Base-by-base conservation (phyloP, 2,113 vertebrate genomes). In the Esox niger region DNA sequence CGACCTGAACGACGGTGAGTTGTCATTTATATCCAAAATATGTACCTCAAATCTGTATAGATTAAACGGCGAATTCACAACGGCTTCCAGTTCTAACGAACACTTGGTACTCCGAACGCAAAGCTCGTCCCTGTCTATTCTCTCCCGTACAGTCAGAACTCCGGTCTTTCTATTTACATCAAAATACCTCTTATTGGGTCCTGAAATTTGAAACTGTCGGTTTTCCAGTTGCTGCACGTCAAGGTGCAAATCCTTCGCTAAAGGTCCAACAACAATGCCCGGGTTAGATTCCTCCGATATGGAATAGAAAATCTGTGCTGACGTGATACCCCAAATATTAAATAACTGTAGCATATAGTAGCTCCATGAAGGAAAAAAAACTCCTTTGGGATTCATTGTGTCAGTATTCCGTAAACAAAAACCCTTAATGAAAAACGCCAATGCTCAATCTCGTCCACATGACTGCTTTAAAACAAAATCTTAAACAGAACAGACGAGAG, bases 21-120 rank as follows among this genome's bases (percentile, higher is more conserved):
- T 93, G 61, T 96, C 94, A 30, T 95, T 96, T 62, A 93, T 86
- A 70, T 96, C 94, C 81, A 90, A 15, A 64, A 95, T 84, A 54
- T 73, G 82, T 20, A 95, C 81, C 58, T 93, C 92, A 64, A 92
- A 87, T 33, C 84, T 86, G 77, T 92, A 88, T 7, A 94, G 77
- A 67, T 86, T 82, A n/a, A 94, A 58, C 1, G 94, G 93, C 1
- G 91, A 91, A 70, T 91, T 89, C 49, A 92, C 75, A 75, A 94
- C 84, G 54, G 93, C 90, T 84, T 95, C 91, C 68, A 93, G 87
- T 65, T 88, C 86, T 32, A 92, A 70, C 25, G 89, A 74, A 70
- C 93, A 95, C 65, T 90, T 89, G 0, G 75, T 80, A 0, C 59
- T 76, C 21, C 80, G 66, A n/a, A 82, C 82, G 43, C 94, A 95